Conservation (phyloP, 23 tunicate species). For the Ciona savignyi region DNA sequence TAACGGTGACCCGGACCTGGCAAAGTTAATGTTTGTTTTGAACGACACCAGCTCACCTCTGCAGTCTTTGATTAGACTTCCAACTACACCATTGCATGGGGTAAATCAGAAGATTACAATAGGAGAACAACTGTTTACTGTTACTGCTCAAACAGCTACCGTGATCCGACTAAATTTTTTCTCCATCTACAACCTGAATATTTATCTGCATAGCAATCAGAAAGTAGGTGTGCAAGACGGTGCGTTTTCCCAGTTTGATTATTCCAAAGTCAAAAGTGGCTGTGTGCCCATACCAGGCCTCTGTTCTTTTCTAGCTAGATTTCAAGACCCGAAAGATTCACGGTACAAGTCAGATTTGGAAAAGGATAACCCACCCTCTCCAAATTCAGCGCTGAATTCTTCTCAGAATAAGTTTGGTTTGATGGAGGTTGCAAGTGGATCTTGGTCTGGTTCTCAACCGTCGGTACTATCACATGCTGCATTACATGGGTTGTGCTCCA, state of each 20-base stretch:
- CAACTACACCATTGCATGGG: slow-evolving; percentile 37
- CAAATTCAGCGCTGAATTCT: not conserved
- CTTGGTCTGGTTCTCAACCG: slow-evolving; percentile 48
- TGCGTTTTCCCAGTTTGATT: slow-evolving; percentile 69
- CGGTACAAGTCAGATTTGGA: slow-evolving; percentile 25
- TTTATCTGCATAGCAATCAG: slow-evolving; percentile 39
- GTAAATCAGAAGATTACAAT: slow-evolving; percentile 12
- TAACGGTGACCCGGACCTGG: slow-evolving; percentile 52
- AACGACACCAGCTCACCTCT: slow-evolving; percentile 51
- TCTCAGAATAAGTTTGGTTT: slow-evolving; percentile 16
- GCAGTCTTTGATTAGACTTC: slow-evolving; percentile 37
- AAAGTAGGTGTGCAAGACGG: slow-evolving; percentile 54
- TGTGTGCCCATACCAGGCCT: slow-evolving; percentile 53
- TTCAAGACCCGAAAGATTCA: slow-evolving; percentile 12
- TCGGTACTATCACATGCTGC: slow-evolving; percentile 23
- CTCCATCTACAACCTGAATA: slow-evolving; percentile 39
- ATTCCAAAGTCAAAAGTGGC: slow-evolving; percentile 28
- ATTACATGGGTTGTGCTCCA: slow-evolving; percentile 15
- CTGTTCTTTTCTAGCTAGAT: slow-evolving; percentile 32
- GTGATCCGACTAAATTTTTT: slow-evolving; percentile 37
- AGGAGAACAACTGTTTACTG: slow-evolving; percentile 36
- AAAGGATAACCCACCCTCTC: slow-evolving; percentile 70
- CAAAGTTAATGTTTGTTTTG: slow-evolving; percentile 44
- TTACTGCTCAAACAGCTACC: slow-evolving; percentile 54
- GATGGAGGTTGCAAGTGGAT: slow-evolving; percentile 9